Percentiles rank a stretch among this genome's conserved stretches.
Conservation (phyloP, 1,140 invertebrate species). For the Diachasmimorpha longicaudata region DNA sequence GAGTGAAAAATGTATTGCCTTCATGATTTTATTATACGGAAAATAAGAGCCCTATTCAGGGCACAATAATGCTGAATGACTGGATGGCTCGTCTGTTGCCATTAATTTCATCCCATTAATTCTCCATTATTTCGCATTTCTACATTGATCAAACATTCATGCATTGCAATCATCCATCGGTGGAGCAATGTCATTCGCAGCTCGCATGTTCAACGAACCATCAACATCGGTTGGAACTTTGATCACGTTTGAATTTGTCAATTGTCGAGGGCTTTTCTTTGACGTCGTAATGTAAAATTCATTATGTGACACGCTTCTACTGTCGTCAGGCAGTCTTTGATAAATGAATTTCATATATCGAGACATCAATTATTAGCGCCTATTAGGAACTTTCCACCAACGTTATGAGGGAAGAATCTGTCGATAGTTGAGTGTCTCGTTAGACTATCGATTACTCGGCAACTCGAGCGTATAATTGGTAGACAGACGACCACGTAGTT, state of each 20-base stretch:
- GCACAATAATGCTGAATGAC: neutral
- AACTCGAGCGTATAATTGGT: constrained; percentile 23
- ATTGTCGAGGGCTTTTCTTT: neutral
- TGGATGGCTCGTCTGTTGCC: neutral
- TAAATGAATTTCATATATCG: neutral
- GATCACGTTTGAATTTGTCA: neutral
- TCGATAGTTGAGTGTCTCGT: constrained; percentile 16
- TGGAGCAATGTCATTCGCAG: neutral
- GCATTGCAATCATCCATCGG: neutral
- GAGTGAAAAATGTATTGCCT: neutral
- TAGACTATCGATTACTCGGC: constrained; percentile 15
- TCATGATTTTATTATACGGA: neutral
- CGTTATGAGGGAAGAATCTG: neutral
- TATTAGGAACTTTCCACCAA: neutral
- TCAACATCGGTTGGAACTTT: neutral
- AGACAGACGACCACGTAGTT: neutral
- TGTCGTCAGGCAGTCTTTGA: no score
- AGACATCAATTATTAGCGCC: neutral
- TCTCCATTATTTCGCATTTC: neutral
- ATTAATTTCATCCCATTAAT: neutral
- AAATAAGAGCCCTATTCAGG: neutral
- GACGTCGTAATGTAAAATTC: no score
- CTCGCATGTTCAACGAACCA: neutral
- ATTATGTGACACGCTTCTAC: no score
- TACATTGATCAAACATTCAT: neutral